Evolutionary conservation across 2,113 vertebrate genomes (phyloP).

Genomic region (Ammodytes dubius): DNA sequence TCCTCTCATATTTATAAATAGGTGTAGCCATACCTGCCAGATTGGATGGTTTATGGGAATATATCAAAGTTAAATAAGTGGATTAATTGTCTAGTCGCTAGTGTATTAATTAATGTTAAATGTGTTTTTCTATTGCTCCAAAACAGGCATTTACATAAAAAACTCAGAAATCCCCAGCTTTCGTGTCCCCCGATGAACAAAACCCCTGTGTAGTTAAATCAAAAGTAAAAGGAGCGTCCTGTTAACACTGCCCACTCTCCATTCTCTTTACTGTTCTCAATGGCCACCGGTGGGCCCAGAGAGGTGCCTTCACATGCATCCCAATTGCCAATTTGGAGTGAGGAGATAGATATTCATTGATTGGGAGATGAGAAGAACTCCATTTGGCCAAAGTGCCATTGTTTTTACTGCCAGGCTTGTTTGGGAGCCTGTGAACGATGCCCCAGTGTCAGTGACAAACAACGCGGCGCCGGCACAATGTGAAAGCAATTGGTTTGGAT

Average conservation of each 20-base stretch:
- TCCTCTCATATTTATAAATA: neutral
- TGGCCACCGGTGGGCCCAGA: conserved; percentile 27
- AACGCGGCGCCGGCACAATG: conserved; percentile 11
- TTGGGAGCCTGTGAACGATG: conserved; percentile 43
- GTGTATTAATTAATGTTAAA: conserved; percentile 13
- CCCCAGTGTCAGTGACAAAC: conserved; percentile 39
- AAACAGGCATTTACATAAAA: conserved; percentile 3
- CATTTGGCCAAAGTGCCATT: conserved; percentile 19
- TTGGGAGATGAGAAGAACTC: conserved; percentile 43
- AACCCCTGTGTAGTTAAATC: conserved; percentile 16
- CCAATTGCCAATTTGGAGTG: conserved; percentile 20
- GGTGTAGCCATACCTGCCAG: neutral
- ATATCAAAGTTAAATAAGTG: neutral
- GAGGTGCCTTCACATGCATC: conserved; percentile 13
- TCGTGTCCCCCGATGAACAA: neutral
- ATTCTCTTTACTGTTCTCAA: conserved; percentile 26
- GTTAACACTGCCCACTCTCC: conserved; percentile 33
- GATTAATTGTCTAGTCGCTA: neutral
- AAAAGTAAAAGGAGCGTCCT: conserved; percentile 18
- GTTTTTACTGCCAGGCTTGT: conserved; percentile 15
- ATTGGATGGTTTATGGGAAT: neutral
- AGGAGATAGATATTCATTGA: conserved; percentile 51
- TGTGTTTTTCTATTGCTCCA: conserved; percentile 20
- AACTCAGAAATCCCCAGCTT: neutral
- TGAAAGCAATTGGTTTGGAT: conserved; percentile 1